phyloP scores from a whole-genome alignment of 37 sponge, comb jelly and placozoan species.

The Oscarella lobularis region DNA sequence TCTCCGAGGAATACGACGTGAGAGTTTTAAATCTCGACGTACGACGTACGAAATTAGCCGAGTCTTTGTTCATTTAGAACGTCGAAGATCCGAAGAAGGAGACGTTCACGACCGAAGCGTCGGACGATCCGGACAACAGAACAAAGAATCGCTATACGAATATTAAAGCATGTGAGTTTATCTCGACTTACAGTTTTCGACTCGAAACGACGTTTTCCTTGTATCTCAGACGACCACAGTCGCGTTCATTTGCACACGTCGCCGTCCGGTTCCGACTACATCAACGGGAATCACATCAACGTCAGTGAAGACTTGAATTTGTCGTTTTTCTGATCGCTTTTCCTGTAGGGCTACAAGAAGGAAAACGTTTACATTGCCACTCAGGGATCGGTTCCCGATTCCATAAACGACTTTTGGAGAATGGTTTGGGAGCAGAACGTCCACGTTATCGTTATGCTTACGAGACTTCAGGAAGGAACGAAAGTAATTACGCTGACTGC shows the following conservation, averaged over 20 bases:
- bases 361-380: neutral
- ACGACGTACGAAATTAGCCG: neutral
- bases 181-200: neutral
- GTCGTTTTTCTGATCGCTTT: neutral
- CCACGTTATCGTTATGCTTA: neutral
- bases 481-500: too few relatives aligned
- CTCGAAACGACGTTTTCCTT: too few relatives aligned
- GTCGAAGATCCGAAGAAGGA: neutral
- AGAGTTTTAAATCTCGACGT: neutral
- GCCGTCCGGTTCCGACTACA: neutral
- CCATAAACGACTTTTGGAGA: neutral
- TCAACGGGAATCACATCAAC: neutral
- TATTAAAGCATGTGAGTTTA: constrained; percentile 56
- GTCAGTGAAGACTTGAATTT: neutral
- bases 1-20: constrained; percentile 73
- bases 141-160: constrained; percentile 75
- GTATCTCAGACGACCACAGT: neutral
- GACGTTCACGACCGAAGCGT: neutral
- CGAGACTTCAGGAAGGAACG: neutral
- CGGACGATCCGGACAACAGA: constrained; percentile 22
- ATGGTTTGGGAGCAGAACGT: neutral
- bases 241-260: neutral
- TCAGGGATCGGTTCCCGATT: neutral
- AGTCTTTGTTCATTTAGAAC: neutral
- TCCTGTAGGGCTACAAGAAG: neutral